Conservation (phyloP, 2,888 invertebrate species). For the Patella pellucida region DNA sequence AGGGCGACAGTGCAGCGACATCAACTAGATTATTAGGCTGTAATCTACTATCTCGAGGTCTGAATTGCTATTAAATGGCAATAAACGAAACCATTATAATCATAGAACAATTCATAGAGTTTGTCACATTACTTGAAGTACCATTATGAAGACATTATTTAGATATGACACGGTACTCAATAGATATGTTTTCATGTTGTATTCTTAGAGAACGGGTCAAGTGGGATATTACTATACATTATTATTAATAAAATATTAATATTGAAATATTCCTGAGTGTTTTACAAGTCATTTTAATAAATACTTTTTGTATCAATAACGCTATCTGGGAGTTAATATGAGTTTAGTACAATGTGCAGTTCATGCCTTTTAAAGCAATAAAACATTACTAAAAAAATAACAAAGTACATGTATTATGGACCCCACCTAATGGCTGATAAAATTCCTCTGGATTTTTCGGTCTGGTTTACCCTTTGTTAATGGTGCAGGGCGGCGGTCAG, state of each 20-base stretch:
- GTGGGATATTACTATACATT: conserved; percentile 2
- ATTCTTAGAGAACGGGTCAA: conserved; percentile 2
- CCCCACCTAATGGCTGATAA: no score
- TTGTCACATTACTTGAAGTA: conserved; percentile 6
- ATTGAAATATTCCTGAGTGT: no score
- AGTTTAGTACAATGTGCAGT: no score
- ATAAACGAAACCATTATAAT: neutral
- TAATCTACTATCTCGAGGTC: neutral
- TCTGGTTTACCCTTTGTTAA: no score
- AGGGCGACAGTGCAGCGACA: conserved; percentile 4
- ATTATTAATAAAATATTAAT: conserved; percentile 8
- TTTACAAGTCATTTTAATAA: no score
- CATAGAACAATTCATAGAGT: neutral
- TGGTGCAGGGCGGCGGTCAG: no score
- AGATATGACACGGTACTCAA: neutral
- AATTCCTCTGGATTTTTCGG: no score
- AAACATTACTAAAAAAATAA: no score
- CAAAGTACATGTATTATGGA: no score
- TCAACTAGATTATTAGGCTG: neutral
- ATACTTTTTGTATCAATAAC: no score
- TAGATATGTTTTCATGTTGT: neutral
- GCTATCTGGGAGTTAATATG: no score
- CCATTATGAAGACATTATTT: neutral
- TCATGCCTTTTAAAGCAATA: no score
- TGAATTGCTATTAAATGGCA: neutral